Conservation (phyloP, 2,797 vertebrate species). For the Poecilia velifera region DNA sequence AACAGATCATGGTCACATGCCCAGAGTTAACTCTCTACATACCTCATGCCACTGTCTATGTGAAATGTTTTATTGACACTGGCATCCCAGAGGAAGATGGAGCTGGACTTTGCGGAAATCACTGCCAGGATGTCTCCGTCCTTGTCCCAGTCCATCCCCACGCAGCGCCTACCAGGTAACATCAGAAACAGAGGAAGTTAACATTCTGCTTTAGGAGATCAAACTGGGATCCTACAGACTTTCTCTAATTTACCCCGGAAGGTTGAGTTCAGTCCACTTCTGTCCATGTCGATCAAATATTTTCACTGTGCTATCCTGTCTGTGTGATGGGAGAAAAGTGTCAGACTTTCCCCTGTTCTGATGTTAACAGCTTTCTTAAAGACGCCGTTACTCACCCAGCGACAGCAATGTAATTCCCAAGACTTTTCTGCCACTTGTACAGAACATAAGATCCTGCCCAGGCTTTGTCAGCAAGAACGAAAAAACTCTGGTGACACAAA, state of each 20-base stretch:
- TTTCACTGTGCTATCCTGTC: conserved; percentile 89
- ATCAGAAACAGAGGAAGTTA: not conserved
- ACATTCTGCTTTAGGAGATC: not conserved
- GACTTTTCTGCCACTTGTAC: conserved; percentile 93
- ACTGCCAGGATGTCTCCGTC: conserved; percentile 93
- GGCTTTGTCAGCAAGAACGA: conserved; percentile 87
- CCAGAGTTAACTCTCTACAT: conserved; percentile 14
- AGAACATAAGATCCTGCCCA: conserved; percentile 85
- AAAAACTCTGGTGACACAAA: conserved; percentile 84
- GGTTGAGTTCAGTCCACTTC: conserved; percentile 89
- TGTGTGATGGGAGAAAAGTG: conserved; percentile 58
- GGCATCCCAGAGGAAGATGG: conserved; percentile 93
- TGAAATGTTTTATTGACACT: conserved; percentile 92
- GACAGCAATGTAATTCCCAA: conserved; percentile 93
- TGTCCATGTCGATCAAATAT: conserved; percentile 98
- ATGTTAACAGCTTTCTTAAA: not conserved
- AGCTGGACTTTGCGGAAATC: conserved; percentile 92
- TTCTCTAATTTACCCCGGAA: conserved; percentile 86
- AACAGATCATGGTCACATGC: not conserved
- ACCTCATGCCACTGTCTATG: conserved; percentile 95
- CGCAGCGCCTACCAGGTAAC: conserved; percentile 71
- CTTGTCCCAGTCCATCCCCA: conserved; percentile 97
- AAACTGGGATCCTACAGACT: not conserved
- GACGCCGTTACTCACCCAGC: conserved; percentile 86
- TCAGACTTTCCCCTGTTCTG: not conserved